Evolutionary conservation across 2,797 vertebrate genomes (phyloP).

Genomic region (Silurus aristotelis): DNA sequence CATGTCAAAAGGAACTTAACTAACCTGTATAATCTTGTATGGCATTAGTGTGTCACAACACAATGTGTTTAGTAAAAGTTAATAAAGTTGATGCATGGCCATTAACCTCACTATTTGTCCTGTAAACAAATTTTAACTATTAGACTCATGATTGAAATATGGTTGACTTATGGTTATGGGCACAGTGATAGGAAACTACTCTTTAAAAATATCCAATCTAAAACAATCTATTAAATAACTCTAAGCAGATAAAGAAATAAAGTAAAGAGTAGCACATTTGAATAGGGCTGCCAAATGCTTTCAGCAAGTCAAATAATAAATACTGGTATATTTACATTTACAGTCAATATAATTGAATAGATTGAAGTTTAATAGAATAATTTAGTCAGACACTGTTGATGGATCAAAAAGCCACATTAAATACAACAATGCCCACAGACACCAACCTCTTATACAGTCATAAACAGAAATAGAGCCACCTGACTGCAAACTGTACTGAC

Average conservation of each 20-base stretch:
- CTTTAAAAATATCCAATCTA: too few relatives aligned
- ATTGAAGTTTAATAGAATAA: neutral
- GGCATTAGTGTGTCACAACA: neutral
- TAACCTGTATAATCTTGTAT: neutral
- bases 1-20: neutral
- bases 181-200: neutral
- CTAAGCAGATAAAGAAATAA: neutral
- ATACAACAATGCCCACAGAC: neutral
- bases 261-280: neutral
- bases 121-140: neutral
- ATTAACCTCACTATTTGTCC: neutral
- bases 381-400: neutral
- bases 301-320: neutral
- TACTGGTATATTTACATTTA: too few relatives aligned
- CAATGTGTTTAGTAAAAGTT: neutral
- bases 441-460: neutral
- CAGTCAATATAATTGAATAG: too few relatives aligned
- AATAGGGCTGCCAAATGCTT: neutral
- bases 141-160: too few relatives aligned
- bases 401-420: neutral
- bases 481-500: neutral
- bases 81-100: neutral
- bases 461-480: neutral
- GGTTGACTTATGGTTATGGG: too few relatives aligned
- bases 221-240: neutral